A percentile compares a stretch with the other conserved stretches of the same genome.
phyloP scores from a whole-genome alignment of 2,888 invertebrate genomes.

The Nycteola revayana region DNA sequence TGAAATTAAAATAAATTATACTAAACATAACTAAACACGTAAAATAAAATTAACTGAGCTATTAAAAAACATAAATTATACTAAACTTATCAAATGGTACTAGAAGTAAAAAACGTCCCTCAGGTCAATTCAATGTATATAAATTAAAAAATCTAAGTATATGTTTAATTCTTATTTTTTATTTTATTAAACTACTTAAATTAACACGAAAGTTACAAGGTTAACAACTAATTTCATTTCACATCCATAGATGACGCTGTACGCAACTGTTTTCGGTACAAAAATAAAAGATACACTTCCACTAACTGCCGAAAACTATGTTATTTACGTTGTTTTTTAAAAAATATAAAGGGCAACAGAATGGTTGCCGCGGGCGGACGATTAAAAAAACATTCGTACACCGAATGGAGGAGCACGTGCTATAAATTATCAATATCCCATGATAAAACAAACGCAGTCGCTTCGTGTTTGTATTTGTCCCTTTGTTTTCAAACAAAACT shows the following conservation, averaged over 20 bases:
- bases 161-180: too few species aligned
- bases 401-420: conserved; percentile 51
- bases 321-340: conserved; percentile 37
- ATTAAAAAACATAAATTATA: too few species aligned
- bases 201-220: too few species aligned
- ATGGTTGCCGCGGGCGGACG: conserved; percentile 42
- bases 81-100: too few species aligned
- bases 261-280: conserved; percentile 1
- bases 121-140: too few species aligned
- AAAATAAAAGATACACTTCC: conserved; percentile 7
- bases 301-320: conserved; percentile 34
- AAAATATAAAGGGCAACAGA: conserved; percentile 39
- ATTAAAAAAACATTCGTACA: conserved; percentile 47
- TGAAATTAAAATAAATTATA: too few species aligned
- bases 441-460: conserved; percentile 69
- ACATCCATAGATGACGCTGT: conserved; percentile 29
- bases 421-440: conserved; percentile 78
- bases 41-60: too few species aligned
- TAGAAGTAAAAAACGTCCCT: too few species aligned
- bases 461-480: conserved; percentile 55
- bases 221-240: conserved; percentile 3
- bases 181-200: too few species aligned
- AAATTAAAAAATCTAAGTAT: too few species aligned
- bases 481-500: conserved; percentile 67
- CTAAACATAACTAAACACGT: too few species aligned